A percentile compares a stretch with the other conserved stretches of the same genome.
phyloP scores from a whole-genome alignment of 2,888 invertebrate species.

The Sesamia inferens region DNA sequence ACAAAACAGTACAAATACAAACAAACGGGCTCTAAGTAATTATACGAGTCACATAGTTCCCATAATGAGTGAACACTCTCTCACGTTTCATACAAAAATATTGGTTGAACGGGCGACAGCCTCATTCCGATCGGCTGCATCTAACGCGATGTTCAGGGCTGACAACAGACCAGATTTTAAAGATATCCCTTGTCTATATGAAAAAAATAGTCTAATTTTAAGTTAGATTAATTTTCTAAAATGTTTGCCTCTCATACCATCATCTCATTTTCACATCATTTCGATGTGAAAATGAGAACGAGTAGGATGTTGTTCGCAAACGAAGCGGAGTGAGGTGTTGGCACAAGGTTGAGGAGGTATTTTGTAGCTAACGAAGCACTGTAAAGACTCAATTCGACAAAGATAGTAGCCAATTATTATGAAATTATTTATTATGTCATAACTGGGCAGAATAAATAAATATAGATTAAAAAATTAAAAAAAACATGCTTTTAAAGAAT shows the following conservation, averaged over 20 bases:
- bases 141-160: conserved; percentile 21
- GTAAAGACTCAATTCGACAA: too few species aligned
- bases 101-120: conserved; percentile 30
- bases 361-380: background rate
- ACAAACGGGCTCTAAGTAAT: conserved; percentile 25
- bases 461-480: too few species aligned
- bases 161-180: background rate
- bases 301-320: too few species aligned
- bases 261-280: too few species aligned
- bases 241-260: too few species aligned
- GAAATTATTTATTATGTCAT: too few species aligned
- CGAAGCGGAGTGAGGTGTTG: background rate
- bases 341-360: background rate
- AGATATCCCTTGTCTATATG: background rate
- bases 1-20: conserved; percentile 31
- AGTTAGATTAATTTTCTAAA: background rate
- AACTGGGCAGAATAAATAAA: too few species aligned
- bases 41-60: conserved; percentile 32
- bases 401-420: too few species aligned
- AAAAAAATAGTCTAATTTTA: background rate
- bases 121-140: conserved; percentile 14
- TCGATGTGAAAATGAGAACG: too few species aligned
- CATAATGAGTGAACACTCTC: conserved; percentile 21
- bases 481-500: too few species aligned
- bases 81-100: conserved; percentile 35